Evolutionary conservation across 2,113 vertebrate species (phyloP).

Genomic region (Menidia beryllina): DNA sequence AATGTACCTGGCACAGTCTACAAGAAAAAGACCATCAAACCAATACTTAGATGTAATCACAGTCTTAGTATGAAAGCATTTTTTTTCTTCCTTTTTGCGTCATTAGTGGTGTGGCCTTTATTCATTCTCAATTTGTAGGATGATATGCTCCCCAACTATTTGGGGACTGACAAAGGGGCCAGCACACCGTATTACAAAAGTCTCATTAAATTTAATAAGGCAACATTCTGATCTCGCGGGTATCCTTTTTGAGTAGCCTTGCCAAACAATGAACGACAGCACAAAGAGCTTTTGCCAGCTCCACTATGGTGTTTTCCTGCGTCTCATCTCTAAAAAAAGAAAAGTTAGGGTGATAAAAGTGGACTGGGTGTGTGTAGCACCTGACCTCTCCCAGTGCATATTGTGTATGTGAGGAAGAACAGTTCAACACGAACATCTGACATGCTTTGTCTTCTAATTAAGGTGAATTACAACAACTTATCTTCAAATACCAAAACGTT

Average conservation of each 20-base stretch:
- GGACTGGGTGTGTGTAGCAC: neutral
- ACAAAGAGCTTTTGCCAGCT: slow-evolving; percentile 39
- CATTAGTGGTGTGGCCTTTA: slow-evolving; percentile 41
- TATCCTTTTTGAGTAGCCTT: slow-evolving; percentile 52
- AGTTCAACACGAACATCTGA: neutral
- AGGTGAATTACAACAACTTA: neutral
- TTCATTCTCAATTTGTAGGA: slow-evolving; percentile 59
- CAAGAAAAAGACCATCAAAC: slow-evolving; percentile 46
- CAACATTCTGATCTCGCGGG: slow-evolving; percentile 51
- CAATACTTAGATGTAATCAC: slow-evolving; percentile 65
- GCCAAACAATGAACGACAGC: slow-evolving; percentile 64
- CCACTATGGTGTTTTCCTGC: slow-evolving; percentile 31
- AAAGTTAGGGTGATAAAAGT: slow-evolving; percentile 5
- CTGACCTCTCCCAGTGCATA: neutral
- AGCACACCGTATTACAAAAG: slow-evolving; percentile 61
- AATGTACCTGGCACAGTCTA: slow-evolving; percentile 16
- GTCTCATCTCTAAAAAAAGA: slow-evolving; percentile 8
- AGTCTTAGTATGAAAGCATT: slow-evolving; percentile 35
- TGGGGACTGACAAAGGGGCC: slow-evolving; percentile 62
- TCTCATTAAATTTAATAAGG: slow-evolving; percentile 70
- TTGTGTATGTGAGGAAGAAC: neutral
- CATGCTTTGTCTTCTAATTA: neutral
- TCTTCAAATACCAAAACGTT: neutral
- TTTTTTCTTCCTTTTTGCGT: slow-evolving; percentile 52
- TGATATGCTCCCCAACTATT: slow-evolving; percentile 53